Evolutionary conservation across 2,888 invertebrate genomes (phyloP).

Genomic region (Cerceris rybyensis): DNA sequence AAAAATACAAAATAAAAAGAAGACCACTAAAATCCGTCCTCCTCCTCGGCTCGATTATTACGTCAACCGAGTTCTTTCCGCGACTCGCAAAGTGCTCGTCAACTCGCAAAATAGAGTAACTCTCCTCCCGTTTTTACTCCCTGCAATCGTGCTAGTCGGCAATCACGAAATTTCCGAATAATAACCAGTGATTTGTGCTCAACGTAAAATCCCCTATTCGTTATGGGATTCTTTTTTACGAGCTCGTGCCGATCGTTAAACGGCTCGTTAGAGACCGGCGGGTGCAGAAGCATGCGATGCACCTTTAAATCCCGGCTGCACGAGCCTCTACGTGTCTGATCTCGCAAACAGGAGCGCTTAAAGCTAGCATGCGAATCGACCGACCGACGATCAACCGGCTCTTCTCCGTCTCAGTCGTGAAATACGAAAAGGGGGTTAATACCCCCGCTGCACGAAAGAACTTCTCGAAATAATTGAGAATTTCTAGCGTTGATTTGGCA

Average conservation of each 20-base stretch:
- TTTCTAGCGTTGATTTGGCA: constrained; percentile 46
- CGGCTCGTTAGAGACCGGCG: constrained; percentile 33
- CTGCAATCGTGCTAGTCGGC: neutral
- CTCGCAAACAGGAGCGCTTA: constrained; percentile 33
- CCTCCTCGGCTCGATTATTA: too few species aligned
- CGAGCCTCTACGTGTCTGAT: constrained; percentile 30
- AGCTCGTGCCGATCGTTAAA: constrained; percentile 36
- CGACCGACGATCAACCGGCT: constrained; percentile 40
- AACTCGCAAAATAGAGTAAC: too few species aligned
- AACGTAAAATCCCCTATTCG: constrained; percentile 25
- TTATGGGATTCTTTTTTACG: constrained; percentile 30
- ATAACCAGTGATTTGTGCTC: constrained; percentile 36
- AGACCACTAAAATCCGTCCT: too few species aligned
- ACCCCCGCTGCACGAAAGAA: constrained; percentile 61
- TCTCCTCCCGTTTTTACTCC: too few species aligned
- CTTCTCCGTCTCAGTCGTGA: constrained; percentile 6
- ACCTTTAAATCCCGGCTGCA: constrained; percentile 48
- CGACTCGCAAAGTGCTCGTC: too few species aligned
- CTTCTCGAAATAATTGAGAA: constrained; percentile 58
- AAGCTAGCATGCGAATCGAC: constrained; percentile 47
- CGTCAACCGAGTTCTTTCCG: too few species aligned
- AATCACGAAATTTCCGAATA: constrained; percentile 27
- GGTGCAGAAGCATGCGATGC: constrained; percentile 55
- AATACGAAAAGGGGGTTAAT: constrained; percentile 65
- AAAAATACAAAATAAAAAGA: too few species aligned